Base-by-base conservation (phyloP, 1,140 invertebrate genomes). In the Latrodectus geometricus region DNA sequence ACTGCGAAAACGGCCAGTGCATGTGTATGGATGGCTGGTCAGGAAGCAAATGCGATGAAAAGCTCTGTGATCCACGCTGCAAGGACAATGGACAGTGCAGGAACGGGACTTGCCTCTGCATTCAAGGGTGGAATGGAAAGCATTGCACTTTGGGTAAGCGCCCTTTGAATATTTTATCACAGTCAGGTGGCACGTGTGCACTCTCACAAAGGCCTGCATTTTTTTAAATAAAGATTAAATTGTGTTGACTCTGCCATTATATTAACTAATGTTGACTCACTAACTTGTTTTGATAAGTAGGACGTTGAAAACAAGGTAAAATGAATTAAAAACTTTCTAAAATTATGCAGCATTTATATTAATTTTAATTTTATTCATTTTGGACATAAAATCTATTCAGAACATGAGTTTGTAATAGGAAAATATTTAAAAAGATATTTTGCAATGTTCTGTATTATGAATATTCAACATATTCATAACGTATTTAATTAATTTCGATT, bases 81-180 rank as follows among this genome's bases (percentile, higher is more conserved):
- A 94, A 95, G n/a, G 96, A 97, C 89, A 96, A 97, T 89, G 98
- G 98, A 0, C 96, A 97, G 91, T 99, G 98, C 92, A 95, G 96
- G 90, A 99, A 99, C 91, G 98, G 98, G 50, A 98, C 96, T 48
- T 99, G 98, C 91, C 95, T 97, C 69, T 99, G 98, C 91, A 95
- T 96, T 21, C 95, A 97, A 91, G 98, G 98, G 82, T 99, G 97
- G 97, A 99, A 99, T 92, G 87, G 87, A 35, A 83, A 84, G 17
- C 87, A 88, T 20, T 88, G 87, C 66, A 88, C 87, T 23, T 65
- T 88, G 20, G 87, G 87, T 87, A 82, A 50, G 77, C 0, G n/a
- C 8, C 54, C 54, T 11, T 14, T 61, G 54, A 61, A 61, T 61
- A 61, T 61, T 61, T 61, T 8, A 61, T 61, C 8, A 14, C 17